phyloP scores from a whole-genome alignment of 2,888 invertebrate genomes.

The Synergus gifuensis region DNA sequence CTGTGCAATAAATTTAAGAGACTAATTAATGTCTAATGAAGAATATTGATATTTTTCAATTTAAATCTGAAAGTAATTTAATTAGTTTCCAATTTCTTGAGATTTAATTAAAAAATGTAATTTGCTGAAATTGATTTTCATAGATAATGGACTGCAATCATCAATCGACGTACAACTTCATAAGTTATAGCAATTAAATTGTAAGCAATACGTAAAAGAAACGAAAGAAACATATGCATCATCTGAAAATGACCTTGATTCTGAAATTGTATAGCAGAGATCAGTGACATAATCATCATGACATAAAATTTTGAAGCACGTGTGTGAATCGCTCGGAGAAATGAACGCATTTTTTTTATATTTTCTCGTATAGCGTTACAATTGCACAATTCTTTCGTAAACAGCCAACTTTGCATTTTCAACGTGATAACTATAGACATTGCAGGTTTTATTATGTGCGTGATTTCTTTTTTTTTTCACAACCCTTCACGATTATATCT shows the following conservation, averaged over 20 bases:
- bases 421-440: not conserved
- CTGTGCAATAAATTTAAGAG: too few species aligned
- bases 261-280: not conserved
- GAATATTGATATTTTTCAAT: too few species aligned
- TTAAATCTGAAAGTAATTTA: too few species aligned
- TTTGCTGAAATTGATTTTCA: not conserved
- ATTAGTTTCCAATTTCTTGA: too few species aligned
- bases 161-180: not conserved
- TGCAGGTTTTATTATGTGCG: not conserved
- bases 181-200: not conserved
- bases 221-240: not conserved
- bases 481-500: not conserved
- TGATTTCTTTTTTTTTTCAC: not conserved
- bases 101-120: not conserved
- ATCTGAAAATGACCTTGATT: conserved; percentile 10
- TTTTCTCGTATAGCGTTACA: not conserved
- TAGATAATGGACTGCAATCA: not conserved
- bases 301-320: conserved; percentile 2
- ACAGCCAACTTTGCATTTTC: not conserved
- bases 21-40: too few species aligned
- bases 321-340: not conserved
- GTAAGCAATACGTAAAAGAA: not conserved
- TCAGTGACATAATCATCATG: not conserved
- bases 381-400: not conserved
- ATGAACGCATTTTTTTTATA: not conserved